phyloP scores from a whole-genome alignment of 2,888 invertebrate genomes.

The Tuberolachnus salignus region DNA sequence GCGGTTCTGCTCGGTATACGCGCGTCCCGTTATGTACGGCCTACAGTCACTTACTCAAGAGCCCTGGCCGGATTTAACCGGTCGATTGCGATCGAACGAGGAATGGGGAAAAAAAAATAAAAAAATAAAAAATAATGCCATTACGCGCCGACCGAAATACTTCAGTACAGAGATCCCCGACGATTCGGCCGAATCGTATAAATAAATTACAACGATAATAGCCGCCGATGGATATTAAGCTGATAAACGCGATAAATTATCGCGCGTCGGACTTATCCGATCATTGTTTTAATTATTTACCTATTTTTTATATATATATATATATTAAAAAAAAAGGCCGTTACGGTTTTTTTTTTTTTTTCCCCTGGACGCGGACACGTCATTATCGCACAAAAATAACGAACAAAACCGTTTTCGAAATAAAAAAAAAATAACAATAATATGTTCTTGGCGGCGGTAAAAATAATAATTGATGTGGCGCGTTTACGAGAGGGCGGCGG shows the following conservation, averaged over 20 bases:
- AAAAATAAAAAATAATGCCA: neutral
- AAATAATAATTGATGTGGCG: slow-evolving; percentile 15
- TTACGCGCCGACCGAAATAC: neutral
- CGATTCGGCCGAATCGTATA: slow-evolving; percentile 10
- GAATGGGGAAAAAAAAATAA: no score
- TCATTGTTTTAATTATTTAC: slow-evolving; percentile 27
- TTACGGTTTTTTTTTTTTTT: no score
- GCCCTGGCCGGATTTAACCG: neutral
- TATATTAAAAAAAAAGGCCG: neutral
- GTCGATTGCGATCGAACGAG: neutral
- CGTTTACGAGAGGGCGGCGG: neutral
- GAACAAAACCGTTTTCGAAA: neutral
- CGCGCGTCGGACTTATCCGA: neutral
- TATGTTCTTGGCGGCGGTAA: neutral
- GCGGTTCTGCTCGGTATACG: neutral
- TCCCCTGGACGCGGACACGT: neutral
- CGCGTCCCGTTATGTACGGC: neutral
- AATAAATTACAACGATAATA: slow-evolving; percentile 39
- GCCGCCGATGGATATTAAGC: slow-evolving; percentile 21
- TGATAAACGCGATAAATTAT: slow-evolving; percentile 41
- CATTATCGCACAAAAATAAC: slow-evolving; percentile 18
- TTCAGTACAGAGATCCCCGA: neutral
- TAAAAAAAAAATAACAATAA: neutral
- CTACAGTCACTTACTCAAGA: no score
- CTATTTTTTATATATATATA: neutral